Base-by-base conservation (phyloP, 2,888 invertebrate genomes). In the Cheilosia urbana region DNA sequence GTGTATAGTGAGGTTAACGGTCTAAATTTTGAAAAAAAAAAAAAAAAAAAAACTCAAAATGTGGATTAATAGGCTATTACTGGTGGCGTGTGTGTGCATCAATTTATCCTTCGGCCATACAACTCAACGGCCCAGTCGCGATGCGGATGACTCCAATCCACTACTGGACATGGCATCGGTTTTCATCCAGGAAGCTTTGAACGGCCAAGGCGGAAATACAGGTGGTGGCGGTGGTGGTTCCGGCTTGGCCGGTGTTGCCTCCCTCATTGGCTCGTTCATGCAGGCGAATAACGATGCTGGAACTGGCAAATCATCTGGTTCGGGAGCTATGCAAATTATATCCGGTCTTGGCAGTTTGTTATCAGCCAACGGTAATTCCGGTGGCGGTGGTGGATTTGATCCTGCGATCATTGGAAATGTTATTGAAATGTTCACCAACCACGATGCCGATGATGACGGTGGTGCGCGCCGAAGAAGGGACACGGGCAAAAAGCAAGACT, bases 141-240 rank as follows among this genome's bases (percentile, higher is more conserved):
- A 92, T 24, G 92, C 92, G 34, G 94, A 94, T 84, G 93, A 94
- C 47, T 92, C 94, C 1, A 95, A 94, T 89, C 95, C 95, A 0
- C 93, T 96, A 65, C 89, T 96, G 87, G 95, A 96, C 87, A 93
- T 95, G 78, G 96, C 96, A 0, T 94, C 95, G 2, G 93, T 95
- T 19, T 93, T 96, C 72, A 93, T 96, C 51, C 94, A 95, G 89
- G 95, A 95, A 89, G 94, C 95, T 89, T 60, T 91, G 60, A 90
- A 87, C 62, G 91, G 90, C 77, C 90, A 90, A 82, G 49, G 75
- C 55, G 90, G 90, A 57, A 92, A 91, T 4, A 93, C 92, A 11
- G 91, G 87, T 27, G 89, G 87, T 21, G 90, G 87, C 21, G 90
- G 94, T 0, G 90, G 94, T 0, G 89, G 85, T 51, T 90, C 87